Evolutionary conservation across 2,113 vertebrate species (phyloP).

Genomic region (Chamaetylas fuelleborni): DNA sequence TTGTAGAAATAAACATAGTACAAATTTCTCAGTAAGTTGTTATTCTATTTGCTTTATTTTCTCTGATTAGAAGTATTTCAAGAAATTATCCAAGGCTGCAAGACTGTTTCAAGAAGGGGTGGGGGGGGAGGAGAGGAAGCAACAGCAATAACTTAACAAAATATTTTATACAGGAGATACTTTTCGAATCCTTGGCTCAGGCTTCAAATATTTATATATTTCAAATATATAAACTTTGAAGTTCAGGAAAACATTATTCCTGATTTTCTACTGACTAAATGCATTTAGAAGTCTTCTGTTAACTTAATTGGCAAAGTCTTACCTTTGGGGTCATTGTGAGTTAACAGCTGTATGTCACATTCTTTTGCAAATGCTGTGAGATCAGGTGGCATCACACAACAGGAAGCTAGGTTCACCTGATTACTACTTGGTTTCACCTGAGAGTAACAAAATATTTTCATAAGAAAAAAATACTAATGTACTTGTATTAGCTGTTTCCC

Average conservation of each 20-base stretch:
- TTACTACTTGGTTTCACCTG: constrained; percentile 98
- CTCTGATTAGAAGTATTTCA: background rate
- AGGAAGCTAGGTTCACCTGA: constrained; percentile 97
- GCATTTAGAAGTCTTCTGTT: background rate
- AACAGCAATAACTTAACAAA: background rate
- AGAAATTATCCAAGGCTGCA: background rate
- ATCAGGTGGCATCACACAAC: constrained; percentile 98
- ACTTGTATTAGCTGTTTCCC: background rate
- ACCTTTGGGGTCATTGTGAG: constrained; percentile 98
- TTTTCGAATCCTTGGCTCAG: background rate
- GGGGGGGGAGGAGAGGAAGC: background rate
- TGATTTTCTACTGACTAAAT: background rate
- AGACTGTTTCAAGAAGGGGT: background rate
- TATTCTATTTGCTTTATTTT: background rate
- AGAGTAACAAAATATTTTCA: background rate
- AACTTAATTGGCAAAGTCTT: background rate
- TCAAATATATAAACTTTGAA: background rate
- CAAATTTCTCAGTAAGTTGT: background rate
- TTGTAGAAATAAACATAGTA: background rate
- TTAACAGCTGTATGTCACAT: constrained; percentile 95
- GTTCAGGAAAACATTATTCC: background rate
- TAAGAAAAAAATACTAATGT: background rate
- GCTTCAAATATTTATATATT: background rate
- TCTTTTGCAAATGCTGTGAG: constrained; percentile 96
- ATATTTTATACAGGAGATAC: background rate